phyloP scores from a whole-genome alignment of 2,888 invertebrate genomes.

The Lepidocyrtinus sp. region DNA sequence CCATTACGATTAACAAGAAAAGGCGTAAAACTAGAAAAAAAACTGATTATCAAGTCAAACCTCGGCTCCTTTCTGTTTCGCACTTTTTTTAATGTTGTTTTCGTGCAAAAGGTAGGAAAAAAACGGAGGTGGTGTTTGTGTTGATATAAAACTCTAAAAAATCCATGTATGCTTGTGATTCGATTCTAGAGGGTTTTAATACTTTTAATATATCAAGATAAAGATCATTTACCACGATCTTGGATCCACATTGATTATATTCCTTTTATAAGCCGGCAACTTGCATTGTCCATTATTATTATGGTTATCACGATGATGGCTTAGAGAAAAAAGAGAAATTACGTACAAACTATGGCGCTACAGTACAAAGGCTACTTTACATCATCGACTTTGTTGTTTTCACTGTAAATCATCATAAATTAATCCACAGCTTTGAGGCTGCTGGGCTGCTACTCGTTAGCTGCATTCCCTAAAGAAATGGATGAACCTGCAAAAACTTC shows the following conservation, averaged over 20 bases:
- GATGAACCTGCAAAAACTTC: constrained; percentile 33
- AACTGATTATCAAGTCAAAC: constrained; percentile 38
- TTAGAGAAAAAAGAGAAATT: constrained; percentile 8
- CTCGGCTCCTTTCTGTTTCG: constrained; percentile 68
- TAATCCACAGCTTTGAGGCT: constrained; percentile 14
- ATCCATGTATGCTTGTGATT: constrained; percentile 61
- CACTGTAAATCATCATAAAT: constrained; percentile 54
- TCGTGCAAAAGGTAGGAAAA: constrained; percentile 64
- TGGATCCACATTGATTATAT: constrained; percentile 28
- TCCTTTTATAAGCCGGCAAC: too few species aligned
- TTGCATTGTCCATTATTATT: too few species aligned
- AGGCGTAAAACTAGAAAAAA: constrained; percentile 26
- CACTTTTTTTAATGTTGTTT: constrained; percentile 68
- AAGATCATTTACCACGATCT: constrained; percentile 43
- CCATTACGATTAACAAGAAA: constrained; percentile 51
- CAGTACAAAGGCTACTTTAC: too few species aligned
- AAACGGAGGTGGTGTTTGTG: too few species aligned
- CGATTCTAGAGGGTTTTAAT: constrained; percentile 58
- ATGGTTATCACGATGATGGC: constrained; percentile 19
- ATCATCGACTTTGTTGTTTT: too few species aligned
- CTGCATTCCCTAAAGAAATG: too few species aligned
- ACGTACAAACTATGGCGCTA: not conserved
- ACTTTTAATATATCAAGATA: constrained; percentile 62
- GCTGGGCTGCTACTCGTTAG: too few species aligned
- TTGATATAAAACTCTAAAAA: too few species aligned